Conservation (phyloP, 2,888 invertebrate genomes). For the Teleogryllus oceanicus region DNA sequence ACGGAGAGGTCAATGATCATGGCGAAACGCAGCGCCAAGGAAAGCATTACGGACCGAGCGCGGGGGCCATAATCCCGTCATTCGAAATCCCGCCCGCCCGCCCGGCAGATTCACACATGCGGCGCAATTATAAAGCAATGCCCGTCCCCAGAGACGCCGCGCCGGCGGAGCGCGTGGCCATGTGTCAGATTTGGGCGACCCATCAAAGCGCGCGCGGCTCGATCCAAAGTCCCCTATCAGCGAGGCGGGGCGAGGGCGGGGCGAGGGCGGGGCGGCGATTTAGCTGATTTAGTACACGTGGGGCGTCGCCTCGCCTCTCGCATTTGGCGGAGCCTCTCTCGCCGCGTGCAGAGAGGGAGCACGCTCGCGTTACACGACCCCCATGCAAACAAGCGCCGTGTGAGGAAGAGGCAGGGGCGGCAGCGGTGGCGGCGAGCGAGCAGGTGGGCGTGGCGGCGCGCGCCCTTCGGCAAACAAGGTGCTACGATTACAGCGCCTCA, state of each 20-base stretch:
- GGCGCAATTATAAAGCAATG: conserved; percentile 1
- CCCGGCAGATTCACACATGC: neutral
- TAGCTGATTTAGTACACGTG: conserved; percentile 18
- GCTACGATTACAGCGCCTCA: no score
- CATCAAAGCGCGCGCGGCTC: neutral
- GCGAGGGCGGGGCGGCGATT: neutral
- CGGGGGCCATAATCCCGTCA: no score
- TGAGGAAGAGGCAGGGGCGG: no score
- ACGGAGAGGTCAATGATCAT: no score
- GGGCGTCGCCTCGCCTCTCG: neutral
- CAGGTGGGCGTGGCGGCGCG: no score
- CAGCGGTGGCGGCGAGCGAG: no score
- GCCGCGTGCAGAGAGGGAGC: neutral
- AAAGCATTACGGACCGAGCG: no score
- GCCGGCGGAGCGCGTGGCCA: neutral
- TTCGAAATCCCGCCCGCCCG: neutral
- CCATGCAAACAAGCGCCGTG: no score
- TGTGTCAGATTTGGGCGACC: neutral
- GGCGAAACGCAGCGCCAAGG: no score
- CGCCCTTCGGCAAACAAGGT: no score
- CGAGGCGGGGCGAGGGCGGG: neutral
- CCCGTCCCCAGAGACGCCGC: neutral
- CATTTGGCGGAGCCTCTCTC: neutral
- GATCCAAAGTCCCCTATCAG: neutral
- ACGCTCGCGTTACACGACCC: no score